phyloP scores from a whole-genome alignment of 1,140 invertebrate species.

The Maconellicoccus hirsutus region DNA sequence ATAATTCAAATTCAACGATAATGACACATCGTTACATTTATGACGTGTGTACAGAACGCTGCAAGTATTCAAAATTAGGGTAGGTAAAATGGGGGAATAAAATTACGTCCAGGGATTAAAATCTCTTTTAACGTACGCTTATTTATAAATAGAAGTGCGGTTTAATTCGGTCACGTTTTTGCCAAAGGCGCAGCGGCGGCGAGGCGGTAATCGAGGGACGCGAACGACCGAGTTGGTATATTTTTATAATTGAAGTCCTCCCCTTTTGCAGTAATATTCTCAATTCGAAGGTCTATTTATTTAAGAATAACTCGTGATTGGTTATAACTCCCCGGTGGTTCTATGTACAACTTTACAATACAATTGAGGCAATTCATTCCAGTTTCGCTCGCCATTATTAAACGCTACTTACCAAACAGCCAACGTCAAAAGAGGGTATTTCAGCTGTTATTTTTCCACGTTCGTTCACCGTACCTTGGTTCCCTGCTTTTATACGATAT shows the following conservation, averaged over 20 bases:
- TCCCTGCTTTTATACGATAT: neutral
- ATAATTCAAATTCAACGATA: neutral
- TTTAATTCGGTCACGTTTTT: constrained; percentile 19
- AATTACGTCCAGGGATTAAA: constrained; percentile 2
- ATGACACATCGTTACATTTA: neutral
- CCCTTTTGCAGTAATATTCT: constrained; percentile 2
- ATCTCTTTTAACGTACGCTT: constrained; percentile 8
- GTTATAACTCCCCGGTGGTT: neutral
- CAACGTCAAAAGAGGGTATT: neutral
- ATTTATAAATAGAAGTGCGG: constrained; percentile 12
- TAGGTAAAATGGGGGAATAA: neutral
- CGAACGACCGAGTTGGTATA: neutral
- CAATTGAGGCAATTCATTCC: constrained; percentile 13
- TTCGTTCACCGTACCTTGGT: neutral
- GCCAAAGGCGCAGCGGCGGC: neutral
- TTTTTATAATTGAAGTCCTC: constrained; percentile 9
- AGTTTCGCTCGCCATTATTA: constrained; percentile 11
- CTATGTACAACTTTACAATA: neutral
- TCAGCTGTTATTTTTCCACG: constrained; percentile 9
- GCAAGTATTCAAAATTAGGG: too few species aligned
- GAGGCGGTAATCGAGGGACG: neutral
- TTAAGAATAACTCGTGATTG: constrained; percentile 9
- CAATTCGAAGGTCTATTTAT: constrained; percentile 4
- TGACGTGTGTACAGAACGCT: too few species aligned
- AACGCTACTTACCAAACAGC: constrained; percentile 12